Base-by-base conservation (phyloP, 2,888 invertebrate genomes). In the Andrena marginata region DNA sequence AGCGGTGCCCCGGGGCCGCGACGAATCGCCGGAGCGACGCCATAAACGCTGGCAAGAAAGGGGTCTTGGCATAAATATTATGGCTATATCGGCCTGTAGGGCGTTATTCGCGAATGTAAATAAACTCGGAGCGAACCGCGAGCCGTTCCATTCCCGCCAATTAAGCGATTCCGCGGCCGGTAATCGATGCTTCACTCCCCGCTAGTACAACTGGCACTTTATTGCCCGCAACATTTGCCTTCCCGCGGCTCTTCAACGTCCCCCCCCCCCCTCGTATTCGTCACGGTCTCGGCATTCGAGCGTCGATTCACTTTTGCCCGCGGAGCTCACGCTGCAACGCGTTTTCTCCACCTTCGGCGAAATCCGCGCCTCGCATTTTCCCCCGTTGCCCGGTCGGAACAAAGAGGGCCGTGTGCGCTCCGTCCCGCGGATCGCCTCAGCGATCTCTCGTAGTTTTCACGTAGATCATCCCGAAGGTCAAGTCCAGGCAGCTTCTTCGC, bases 41-140 rank as follows among this genome's bases (percentile, higher is more conserved):
- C 80, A 67, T 82, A 80, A 84, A 78, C 80, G 82, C 80, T 77
- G 35, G 51, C 29, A 8, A 59, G 75, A 77, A 76, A 71, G 67
- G 73, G 48, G 23, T 49, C 62, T 10, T 16, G 80, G 65, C 62
- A 79, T 81, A 85, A 86, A 89, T 89, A 86, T 89, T 89, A 83
- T 84, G 80, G 77, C 87, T 76, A 23, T 82, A 78, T 88, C 88
- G 76, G 77, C 63, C 56, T 76, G 70, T n/a, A 48, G 77, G 42
- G 63, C 77, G 84, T 79, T 77, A 84, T 79, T 88, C 79, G 82
- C 75, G 49, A 87, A 73, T 77, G 82, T 87, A 87, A 87, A 87
- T 85, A 85, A 85, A 81, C 56, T 29, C 78, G 26, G n/a, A 42
- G 64, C 75, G 49, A 75, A 67, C 51, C 51, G 51, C 48, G 26